Evolutionary conservation across 2,797 vertebrate species (phyloP), one percentile per base, ranked within the genome.

Genomic region (Avahi laniger): DNA sequence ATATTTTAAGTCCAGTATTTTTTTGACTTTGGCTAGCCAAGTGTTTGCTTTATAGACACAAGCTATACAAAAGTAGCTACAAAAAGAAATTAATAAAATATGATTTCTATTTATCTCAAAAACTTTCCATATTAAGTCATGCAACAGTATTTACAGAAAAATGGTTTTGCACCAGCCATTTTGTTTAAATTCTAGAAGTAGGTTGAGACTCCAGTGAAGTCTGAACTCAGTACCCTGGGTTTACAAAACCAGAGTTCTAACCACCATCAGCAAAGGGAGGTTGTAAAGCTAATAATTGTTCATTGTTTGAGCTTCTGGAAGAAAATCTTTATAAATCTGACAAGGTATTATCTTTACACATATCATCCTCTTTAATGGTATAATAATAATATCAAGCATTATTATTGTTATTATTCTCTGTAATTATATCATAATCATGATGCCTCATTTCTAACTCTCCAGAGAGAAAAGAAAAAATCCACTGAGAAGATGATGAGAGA

Each of bases 341-440:
- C 54, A 94, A 80, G 5, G 38, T 54, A 65, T 80, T 90, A 65
- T 93, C 69, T 89, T 95, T 59, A 96, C 11, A 69, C 15, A 73
- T 92, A 90, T 67, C 46, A 72, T 93, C 94, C 22, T 91, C 94
- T 26, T 95, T 94, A 86, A 91, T 93, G 12, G 13, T 43, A 0
- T 20, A 95, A 81, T 86, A 96, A 91, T 97, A 81, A 93, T 94
- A 95, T 89, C 85, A 91, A 93, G 90, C 46, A 92, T 95, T 95
- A 88, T 95, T 95, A 89, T 93, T 90, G 28, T 61, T 97, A 70
- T 83, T 91, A 94, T 93, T 95, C 41, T 92, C 57, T 80, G 30
- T 87, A 97, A 96, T 96, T 96, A 92, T 88, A 8, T 89, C 95
- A 97, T 96, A 96, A 94, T 94, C 61, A 81, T 75, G 59, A 91